A percentile compares a stretch with the other conserved stretches of the same genome.
Evolutionary conservation across 2,888 invertebrate genomes (phyloP).

Genomic region (Oligia strigilis): DNA sequence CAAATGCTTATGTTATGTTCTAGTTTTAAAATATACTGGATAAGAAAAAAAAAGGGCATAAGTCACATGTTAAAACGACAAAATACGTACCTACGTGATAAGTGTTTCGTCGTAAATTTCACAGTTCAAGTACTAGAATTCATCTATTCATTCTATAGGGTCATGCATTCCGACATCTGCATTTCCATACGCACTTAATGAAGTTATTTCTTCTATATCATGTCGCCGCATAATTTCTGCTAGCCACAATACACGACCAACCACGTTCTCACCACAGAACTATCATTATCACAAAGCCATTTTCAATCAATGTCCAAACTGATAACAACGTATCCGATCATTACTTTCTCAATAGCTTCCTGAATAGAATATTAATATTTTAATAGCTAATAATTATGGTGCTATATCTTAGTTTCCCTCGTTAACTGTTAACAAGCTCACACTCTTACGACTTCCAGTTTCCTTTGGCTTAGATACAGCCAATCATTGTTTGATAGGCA

Average conservation of each 20-base stretch:
- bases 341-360: conserved; percentile 67
- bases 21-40: neutral
- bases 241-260: conserved; percentile 20
- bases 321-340: conserved; percentile 55
- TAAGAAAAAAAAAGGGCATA: neutral
- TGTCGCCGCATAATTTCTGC: conserved; percentile 42
- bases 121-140: neutral
- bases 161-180: conserved; percentile 23
- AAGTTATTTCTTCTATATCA: conserved; percentile 23
- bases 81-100: neutral
- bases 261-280: conserved; percentile 14
- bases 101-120: neutral
- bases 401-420: conserved; percentile 68
- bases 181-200: conserved; percentile 14
- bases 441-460: conserved; percentile 53
- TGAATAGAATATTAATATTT: conserved; percentile 67
- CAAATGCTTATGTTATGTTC: conserved; percentile 5
- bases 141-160: conserved; percentile 2
- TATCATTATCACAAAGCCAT: conserved; percentile 43
- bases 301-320: conserved; percentile 57
- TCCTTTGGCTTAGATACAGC: conserved; percentile 36
- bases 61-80: neutral
- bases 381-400: conserved; percentile 68
- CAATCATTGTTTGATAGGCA: conserved; percentile 56
- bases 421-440: conserved; percentile 62